These are phyloP conservation scores for Toxonevra muliebris DNA, from an alignment of 2,888 invertebrate species.

Conservation along the genomic window DNA sequence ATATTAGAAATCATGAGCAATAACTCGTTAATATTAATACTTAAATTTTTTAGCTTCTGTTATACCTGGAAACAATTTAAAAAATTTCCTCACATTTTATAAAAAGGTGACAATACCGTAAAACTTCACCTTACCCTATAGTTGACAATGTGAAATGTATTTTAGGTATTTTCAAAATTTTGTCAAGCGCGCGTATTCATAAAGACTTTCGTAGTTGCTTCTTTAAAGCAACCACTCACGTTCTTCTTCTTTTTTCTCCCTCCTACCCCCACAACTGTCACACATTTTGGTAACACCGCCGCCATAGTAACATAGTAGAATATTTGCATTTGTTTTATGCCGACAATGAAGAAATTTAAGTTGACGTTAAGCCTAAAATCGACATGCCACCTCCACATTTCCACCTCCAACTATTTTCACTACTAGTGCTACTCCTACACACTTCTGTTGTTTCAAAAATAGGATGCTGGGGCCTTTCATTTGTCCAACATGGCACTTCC, in stretches of 20 bases:
- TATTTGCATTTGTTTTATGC: conserved; percentile 5
- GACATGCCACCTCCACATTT: conserved; percentile 10
- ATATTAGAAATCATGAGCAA: too few species aligned
- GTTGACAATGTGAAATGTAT: not conserved
- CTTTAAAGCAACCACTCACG: not conserved
- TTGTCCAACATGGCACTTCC: conserved; percentile 5
- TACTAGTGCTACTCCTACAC: not conserved
- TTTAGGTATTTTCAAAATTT: not conserved
- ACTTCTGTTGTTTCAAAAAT: not conserved
- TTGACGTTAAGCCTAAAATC: conserved; percentile 27
- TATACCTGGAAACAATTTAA: too few species aligned
- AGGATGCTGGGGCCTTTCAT: not conserved
- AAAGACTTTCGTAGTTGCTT: not conserved
- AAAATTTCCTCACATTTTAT: too few species aligned
- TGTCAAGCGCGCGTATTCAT: not conserved
- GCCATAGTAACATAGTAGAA: not conserved
- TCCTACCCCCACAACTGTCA: not conserved
- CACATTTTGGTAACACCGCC: not conserved
- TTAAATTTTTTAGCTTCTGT: too few species aligned
- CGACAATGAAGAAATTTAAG: conserved; percentile 20
- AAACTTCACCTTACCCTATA: too few species aligned
- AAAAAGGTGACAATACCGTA: too few species aligned
- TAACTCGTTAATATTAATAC: too few species aligned
- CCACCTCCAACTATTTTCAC: not conserved
- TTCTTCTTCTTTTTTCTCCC: not conserved